Evolutionary conservation across 1,140 invertebrate genomes (phyloP), one percentile per base, ranked within the genome.

Genomic region (Thalassaphorura encarpata): DNA sequence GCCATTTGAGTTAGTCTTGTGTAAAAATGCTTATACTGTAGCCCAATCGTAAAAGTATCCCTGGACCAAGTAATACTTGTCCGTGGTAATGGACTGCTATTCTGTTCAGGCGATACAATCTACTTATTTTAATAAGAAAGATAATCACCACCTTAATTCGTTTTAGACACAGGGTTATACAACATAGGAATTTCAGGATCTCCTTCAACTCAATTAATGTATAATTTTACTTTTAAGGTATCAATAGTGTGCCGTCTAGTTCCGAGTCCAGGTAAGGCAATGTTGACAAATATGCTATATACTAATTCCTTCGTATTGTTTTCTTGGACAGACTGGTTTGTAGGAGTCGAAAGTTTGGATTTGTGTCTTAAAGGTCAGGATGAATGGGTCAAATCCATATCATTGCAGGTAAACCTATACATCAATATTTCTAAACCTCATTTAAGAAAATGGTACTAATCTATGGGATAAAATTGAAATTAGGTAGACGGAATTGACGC

Each of bases 401-500:
- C 71, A 6, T 72, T 83, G 21, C 75, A 83, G 67, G 72, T 73
- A 63, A 68, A 21, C 11, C 4, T 2, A 26, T 27, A 6, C n/a
- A 21, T 40, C 3, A 40, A 21, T 15, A 40, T 21, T 23, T 24
- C 31, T 46, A 46, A 15, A 47, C 36, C 8, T 26, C 47, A 27
- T 45, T 53, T 53, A 11, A n/a, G n/a, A n/a, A n/a, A n/a, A n/a
- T 45, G 31, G 16, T 39, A 23, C 43, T 55, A 51, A 36, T 13
- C 15, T 18, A 23, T 6, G 8, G 21, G 19, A 40, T 13, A 53
- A n/a, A 15, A 13, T 47, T 47, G 45, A 21, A 47, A 47, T 47
- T 47, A 72, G 70, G 70, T 81, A 19, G 76, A 72, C 60, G 82
- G 81, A 6, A 75, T 78, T 65, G 81, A 83, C 68, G 82, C 80